Conservation (phyloP, 2,113 vertebrate genomes). For the Carettochelys insculpta region DNA sequence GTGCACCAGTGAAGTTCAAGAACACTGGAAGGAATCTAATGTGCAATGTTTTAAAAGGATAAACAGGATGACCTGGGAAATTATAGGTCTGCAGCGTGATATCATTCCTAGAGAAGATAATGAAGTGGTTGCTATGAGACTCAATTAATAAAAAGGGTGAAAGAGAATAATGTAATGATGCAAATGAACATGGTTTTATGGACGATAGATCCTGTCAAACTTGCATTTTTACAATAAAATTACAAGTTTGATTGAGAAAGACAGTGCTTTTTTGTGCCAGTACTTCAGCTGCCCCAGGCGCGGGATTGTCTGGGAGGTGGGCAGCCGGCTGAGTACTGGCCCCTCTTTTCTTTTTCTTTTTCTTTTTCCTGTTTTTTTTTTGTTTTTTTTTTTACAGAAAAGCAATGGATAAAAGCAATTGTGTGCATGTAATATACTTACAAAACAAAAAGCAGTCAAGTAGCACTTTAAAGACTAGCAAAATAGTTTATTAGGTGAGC, state of each 20-base stretch:
- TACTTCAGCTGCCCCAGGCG: too few relatives aligned
- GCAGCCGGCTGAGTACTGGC: too few relatives aligned
- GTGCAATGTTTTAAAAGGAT: not conserved
- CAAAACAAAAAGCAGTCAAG: too few relatives aligned
- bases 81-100: not conserved
- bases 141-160: not conserved
- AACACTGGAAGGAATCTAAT: not conserved
- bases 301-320: too few relatives aligned
- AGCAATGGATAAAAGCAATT: too few relatives aligned
- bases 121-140: not conserved
- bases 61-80: not conserved
- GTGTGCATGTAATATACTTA: not conserved
- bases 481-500: too few relatives aligned
- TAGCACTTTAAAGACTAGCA: too few relatives aligned
- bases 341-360: too few relatives aligned
- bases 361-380: too few relatives aligned
- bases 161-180: not conserved
- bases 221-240: not conserved
- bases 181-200: not conserved
- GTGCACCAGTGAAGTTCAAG: not conserved
- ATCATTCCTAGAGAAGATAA: not conserved
- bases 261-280: too few relatives aligned
- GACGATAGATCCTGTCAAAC: not conserved
- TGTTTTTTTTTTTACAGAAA: too few relatives aligned
- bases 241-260: not conserved